Evolutionary conservation across 2,888 invertebrate species (phyloP).

Genomic region (Zaprionus obscuricornis): DNA sequence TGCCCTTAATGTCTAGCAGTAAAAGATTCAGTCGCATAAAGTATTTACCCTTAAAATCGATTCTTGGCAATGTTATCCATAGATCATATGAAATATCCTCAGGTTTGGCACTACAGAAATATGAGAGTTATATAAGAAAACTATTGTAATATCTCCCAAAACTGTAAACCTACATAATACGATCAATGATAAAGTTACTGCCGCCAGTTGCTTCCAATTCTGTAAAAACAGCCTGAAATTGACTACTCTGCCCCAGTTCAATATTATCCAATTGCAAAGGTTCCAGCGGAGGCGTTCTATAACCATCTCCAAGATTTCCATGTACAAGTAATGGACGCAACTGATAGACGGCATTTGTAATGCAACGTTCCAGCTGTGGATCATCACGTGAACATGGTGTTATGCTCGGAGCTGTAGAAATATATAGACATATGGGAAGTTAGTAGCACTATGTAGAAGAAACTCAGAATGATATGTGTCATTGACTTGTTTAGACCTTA

Average conservation of each 20-base stretch:
- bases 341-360: slow-evolving; percentile 79
- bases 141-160: too few relatives aligned
- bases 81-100: slow-evolving; percentile 81
- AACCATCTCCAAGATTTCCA: slow-evolving; percentile 83
- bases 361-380: slow-evolving; percentile 81
- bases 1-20: slow-evolving; percentile 81
- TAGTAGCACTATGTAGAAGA: too few relatives aligned
- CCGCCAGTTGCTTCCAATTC: slow-evolving; percentile 81
- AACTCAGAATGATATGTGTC: not conserved
- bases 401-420: slow-evolving; percentile 64
- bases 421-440: slow-evolving; percentile 5
- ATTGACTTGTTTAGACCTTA: slow-evolving; percentile 33
- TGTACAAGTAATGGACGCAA: slow-evolving; percentile 79
- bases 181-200: slow-evolving; percentile 82
- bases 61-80: slow-evolving; percentile 79
- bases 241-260: slow-evolving; percentile 79
- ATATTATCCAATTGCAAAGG: slow-evolving; percentile 81
- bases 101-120: slow-evolving; percentile 75
- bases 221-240: slow-evolving; percentile 81
- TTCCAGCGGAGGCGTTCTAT: slow-evolving; percentile 79
- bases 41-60: slow-evolving; percentile 82
- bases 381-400: slow-evolving; percentile 81
- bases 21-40: slow-evolving; percentile 80
- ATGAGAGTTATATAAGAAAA: too few relatives aligned
- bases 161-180: slow-evolving; percentile 69